These are phyloP conservation scores for Odontocolon sp. DNA, from an alignment of 2,888 invertebrate genomes.

Conservation along the genomic window DNA sequence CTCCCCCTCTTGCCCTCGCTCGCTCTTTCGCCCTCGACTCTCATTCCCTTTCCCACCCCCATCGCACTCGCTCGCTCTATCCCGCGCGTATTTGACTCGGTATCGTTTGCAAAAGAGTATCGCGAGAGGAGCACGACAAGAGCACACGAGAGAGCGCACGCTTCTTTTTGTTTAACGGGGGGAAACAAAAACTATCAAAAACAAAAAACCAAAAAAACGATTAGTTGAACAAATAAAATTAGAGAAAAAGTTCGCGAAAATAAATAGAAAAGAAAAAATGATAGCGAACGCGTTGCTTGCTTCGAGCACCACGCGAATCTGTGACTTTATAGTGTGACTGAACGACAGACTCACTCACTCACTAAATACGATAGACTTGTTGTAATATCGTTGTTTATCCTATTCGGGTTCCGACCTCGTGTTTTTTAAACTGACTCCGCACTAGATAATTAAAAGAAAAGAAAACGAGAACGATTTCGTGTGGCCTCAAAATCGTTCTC, in stretches of 20 bases:
- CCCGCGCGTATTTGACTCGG: constrained; percentile 53
- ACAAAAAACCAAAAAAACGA: not conserved
- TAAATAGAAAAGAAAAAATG: not conserved
- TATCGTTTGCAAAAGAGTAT: constrained; percentile 43
- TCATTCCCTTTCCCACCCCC: not conserved
- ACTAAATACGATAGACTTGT: too few species aligned
- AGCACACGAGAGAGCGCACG: constrained; percentile 15
- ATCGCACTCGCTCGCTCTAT: constrained; percentile 8
- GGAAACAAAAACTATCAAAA: not conserved
- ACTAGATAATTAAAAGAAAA: too few species aligned
- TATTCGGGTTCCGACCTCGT: too few species aligned
- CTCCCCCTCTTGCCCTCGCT: not conserved
- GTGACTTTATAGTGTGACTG: too few species aligned
- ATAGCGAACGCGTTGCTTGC: too few species aligned
- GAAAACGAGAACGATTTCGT: too few species aligned
- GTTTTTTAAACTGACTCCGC: too few species aligned
- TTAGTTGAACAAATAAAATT: not conserved
- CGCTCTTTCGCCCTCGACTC: constrained; percentile 17
- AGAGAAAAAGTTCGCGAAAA: not conserved
- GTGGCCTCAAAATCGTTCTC: too few species aligned
- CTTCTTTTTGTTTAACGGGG: not conserved
- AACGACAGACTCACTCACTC: too few species aligned
- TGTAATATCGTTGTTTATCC: too few species aligned
- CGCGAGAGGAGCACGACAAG: not conserved
- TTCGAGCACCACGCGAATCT: too few species aligned